phyloP scores from a whole-genome alignment of 2,797 vertebrate species.

The Anas acuta region DNA sequence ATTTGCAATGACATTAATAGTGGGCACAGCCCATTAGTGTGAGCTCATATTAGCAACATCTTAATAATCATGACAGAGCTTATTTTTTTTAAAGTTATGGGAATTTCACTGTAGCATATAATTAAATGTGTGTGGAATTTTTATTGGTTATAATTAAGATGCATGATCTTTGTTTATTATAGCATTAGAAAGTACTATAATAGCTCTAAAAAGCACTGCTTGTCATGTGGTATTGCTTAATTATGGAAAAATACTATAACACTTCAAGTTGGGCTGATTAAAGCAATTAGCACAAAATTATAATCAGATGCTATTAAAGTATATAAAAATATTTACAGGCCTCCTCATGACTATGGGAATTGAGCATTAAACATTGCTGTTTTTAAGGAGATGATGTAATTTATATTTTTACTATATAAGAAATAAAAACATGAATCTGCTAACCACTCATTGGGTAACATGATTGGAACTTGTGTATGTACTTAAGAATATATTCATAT shows the following conservation, averaged over 20 bases:
- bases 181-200: conserved; percentile 61
- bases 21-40: conserved; percentile 61
- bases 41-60: conserved; percentile 61
- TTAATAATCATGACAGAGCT: conserved; percentile 54
- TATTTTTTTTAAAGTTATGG: conserved; percentile 66
- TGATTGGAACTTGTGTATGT: not conserved
- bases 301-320: conserved; percentile 49
- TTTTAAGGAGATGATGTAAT: conserved; percentile 4
- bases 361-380: conserved; percentile 15
- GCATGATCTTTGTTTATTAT: conserved; percentile 75
- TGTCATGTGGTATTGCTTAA: conserved; percentile 71
- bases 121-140: conserved; percentile 78
- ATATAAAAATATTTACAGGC: conserved; percentile 67
- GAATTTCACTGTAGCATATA: conserved; percentile 73
- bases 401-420: conserved; percentile 2
- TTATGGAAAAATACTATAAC: conserved; percentile 68
- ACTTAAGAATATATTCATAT: not conserved
- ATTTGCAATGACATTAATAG: conserved; percentile 59
- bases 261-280: conserved; percentile 67
- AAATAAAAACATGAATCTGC: not conserved
- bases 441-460: not conserved
- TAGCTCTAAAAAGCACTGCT: conserved; percentile 50
- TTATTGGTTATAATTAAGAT: conserved; percentile 80
- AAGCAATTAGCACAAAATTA: conserved; percentile 71
- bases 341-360: conserved; percentile 16